phyloP scores from a whole-genome alignment of 1,140 invertebrate species.

The Pygmarrhopalites habei region DNA sequence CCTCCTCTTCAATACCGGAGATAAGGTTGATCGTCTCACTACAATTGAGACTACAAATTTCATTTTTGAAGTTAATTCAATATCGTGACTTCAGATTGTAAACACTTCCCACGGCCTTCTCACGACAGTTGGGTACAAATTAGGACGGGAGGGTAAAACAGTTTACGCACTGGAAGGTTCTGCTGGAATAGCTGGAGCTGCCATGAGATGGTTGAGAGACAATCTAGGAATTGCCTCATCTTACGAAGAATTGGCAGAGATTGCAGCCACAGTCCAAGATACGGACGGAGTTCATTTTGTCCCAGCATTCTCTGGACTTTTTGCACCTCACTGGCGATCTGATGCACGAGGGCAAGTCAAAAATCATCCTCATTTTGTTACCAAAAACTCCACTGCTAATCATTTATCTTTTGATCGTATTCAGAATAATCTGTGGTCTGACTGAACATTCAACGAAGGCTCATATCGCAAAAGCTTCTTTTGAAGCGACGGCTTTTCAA shows the following conservation, averaged over 20 bases:
- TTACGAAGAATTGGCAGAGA: slow-evolving; percentile 64
- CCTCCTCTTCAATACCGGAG: slow-evolving; percentile 88
- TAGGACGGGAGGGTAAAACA: no score
- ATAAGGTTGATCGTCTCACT: slow-evolving; percentile 56
- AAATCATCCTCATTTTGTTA: no score
- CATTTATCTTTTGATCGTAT: neutral
- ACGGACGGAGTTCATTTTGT: slow-evolving; percentile 88
- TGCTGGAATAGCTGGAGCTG: slow-evolving; percentile 85
- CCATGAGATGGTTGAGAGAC: slow-evolving; percentile 80
- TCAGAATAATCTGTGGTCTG: slow-evolving; percentile 83
- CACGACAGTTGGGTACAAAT: no score
- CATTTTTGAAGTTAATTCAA: neutral
- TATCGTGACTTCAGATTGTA: neutral
- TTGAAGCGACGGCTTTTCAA: slow-evolving; percentile 94
- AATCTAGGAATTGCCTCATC: slow-evolving; percentile 71
- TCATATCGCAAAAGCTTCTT: slow-evolving; percentile 84
- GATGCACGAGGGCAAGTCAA: slow-evolving; percentile 88
- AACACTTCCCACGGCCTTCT: neutral
- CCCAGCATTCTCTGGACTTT: slow-evolving; percentile 86
- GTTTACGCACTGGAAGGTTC: slow-evolving; percentile 71
- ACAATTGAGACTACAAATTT: no score
- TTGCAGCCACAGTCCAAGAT: slow-evolving; percentile 64
- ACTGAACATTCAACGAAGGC: slow-evolving; percentile 87
- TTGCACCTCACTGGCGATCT: slow-evolving; percentile 88
- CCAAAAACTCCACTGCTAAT: neutral